A percentile compares a stretch with the other conserved stretches of the same genome.
phyloP scores from a whole-genome alignment of 1,140 invertebrate genomes.

The Eupristina koningsbergeri region DNA sequence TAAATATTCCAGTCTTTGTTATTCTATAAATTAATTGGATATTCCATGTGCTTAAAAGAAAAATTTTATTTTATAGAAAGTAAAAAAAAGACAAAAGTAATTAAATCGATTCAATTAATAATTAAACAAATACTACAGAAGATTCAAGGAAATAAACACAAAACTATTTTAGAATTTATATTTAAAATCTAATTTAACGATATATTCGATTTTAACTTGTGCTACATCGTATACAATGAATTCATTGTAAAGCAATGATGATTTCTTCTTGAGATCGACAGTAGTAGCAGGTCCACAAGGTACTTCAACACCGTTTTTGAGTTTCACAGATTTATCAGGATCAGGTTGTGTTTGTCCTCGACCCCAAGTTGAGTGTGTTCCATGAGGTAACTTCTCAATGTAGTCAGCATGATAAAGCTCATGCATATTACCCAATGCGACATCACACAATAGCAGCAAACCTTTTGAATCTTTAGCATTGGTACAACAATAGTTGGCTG shows the following conservation, averaged over 20 bases:
- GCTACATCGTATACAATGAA: conserved; percentile 94
- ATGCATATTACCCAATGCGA: conserved; percentile 94
- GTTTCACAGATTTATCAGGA: conserved; percentile 68
- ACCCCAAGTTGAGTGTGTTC: conserved; percentile 87
- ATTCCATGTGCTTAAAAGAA: too few species aligned
- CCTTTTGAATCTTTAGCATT: conserved; percentile 81
- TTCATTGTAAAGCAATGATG: conserved; percentile 88
- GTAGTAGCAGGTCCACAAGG: conserved; percentile 79
- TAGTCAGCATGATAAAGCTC: conserved; percentile 81
- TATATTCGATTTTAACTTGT: conserved; percentile 88
- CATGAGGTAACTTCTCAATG: conserved; percentile 84
- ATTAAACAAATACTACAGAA: background rate
- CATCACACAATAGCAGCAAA: conserved; percentile 93
- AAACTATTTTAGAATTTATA: conserved; percentile 71
- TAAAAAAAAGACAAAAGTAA: background rate
- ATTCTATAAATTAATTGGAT: background rate
- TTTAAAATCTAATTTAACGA: conserved; percentile 86
- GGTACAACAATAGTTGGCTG: conserved; percentile 96
- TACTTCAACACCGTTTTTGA: conserved; percentile 80
- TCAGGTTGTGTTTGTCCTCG: conserved; percentile 84
- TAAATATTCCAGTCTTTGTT: background rate
- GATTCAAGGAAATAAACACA: background rate
- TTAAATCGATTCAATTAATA: too few species aligned
- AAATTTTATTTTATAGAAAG: background rate
- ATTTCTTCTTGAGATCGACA: conserved; percentile 63